phyloP scores from a whole-genome alignment of 1,140 invertebrate genomes.

The Calliopsis andreniformis region DNA sequence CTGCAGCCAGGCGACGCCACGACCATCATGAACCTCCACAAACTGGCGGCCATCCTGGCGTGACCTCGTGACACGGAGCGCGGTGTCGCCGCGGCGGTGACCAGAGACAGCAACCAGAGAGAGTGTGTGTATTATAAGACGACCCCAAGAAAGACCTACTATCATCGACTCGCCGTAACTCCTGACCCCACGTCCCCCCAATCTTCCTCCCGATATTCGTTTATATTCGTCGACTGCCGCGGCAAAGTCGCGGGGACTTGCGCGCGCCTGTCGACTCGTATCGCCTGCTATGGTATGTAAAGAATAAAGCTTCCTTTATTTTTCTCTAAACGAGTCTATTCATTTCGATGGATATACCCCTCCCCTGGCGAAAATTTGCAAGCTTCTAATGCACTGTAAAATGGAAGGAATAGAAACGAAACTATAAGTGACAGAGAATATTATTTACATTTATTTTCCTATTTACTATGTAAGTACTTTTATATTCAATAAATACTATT shows the following conservation, averaged over 20 bases:
- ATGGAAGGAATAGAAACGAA: too few relatives aligned
- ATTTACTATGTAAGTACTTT: too few relatives aligned
- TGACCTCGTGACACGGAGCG: constrained; percentile 69
- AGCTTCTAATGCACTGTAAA: too few relatives aligned
- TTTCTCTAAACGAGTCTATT: constrained; percentile 69
- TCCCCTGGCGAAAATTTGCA: too few relatives aligned
- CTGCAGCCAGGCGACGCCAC: constrained; percentile 93
- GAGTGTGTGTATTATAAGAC: constrained; percentile 42
- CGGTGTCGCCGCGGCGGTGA: neutral
- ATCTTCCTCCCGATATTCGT: constrained; percentile 67
- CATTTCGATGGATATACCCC: neutral
- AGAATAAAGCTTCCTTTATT: constrained; percentile 79
- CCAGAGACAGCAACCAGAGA: neutral
- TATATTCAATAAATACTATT: too few relatives aligned
- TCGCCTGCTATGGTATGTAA: constrained; percentile 76
- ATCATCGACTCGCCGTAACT: constrained; percentile 56
- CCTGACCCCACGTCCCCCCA: constrained; percentile 51
- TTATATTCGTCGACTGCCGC: constrained; percentile 61
- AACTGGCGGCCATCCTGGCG: constrained; percentile 85
- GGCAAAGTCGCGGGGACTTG: constrained; percentile 42
- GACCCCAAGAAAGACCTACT: constrained; percentile 44
- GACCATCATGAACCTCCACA: constrained; percentile 93
- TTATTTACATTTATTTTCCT: too few relatives aligned
- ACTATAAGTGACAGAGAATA: too few relatives aligned
- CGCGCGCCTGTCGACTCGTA: constrained; percentile 66